These are phyloP conservation scores for Nasua narica DNA, from an alignment of 2,797 vertebrate genomes.

Conservation along the genomic window DNA sequence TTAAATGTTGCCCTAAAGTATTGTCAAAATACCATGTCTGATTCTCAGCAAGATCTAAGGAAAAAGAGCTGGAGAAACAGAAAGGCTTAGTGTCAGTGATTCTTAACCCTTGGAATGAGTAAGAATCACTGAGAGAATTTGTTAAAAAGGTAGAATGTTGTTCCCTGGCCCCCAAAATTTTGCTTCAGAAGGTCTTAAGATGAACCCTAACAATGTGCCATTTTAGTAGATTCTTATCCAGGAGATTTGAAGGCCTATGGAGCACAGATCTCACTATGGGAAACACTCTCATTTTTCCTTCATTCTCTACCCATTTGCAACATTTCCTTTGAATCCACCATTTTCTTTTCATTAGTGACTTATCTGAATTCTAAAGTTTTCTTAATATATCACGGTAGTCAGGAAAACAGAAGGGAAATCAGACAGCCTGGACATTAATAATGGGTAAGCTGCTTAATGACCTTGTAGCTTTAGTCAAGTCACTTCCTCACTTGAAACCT, in stretches of 20 bases:
- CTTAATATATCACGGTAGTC: background rate
- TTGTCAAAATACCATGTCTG: background rate
- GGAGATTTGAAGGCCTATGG: background rate
- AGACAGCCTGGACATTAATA: background rate
- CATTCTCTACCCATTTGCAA: conserved; percentile 11
- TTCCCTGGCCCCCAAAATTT: background rate
- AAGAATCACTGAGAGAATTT: background rate
- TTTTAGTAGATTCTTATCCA: background rate
- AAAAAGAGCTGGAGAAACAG: background rate
- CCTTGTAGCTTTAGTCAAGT: background rate
- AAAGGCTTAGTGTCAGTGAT: background rate
- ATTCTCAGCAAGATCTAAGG: background rate
- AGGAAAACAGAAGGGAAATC: background rate
- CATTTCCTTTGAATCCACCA: background rate
- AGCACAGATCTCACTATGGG: background rate
- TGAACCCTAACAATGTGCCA: background rate
- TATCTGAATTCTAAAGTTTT: background rate
- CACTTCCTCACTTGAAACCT: background rate
- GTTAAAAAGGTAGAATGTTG: background rate
- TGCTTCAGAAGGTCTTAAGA: background rate
- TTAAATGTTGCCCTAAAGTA: background rate
- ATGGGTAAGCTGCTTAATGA: background rate
- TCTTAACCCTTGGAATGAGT: background rate
- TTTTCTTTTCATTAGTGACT: background rate
- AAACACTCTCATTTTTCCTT: background rate